A percentile compares a stretch with the other conserved stretches of the same genome.
Evolutionary conservation across 1,140 invertebrate genomes (phyloP).

Genomic region (Drosophila subobscura): DNA sequence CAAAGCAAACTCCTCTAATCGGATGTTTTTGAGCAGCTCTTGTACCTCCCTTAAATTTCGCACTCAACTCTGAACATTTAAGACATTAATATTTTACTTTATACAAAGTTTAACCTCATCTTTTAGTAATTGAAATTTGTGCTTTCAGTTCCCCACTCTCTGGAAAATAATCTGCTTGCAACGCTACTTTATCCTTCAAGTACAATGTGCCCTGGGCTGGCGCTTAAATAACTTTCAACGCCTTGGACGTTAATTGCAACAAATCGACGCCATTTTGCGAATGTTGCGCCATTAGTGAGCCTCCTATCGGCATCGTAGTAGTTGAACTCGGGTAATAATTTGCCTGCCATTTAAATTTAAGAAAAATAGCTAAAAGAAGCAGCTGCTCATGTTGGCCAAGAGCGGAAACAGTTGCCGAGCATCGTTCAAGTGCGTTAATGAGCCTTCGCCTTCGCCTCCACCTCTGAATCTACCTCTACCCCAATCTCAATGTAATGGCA

Average conservation of each 20-base stretch:
- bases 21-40: constrained; percentile 19
- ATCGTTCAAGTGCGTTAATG: constrained; percentile 75
- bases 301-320: not conserved
- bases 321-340: constrained; percentile 37
- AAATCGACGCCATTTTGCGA: constrained; percentile 70
- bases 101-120: not conserved
- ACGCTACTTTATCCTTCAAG: no score
- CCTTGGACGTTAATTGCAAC: constrained; percentile 71
- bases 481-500: constrained; percentile 34
- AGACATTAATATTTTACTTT: constrained; percentile 4
- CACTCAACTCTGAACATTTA: constrained; percentile 7
- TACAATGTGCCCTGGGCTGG: constrained; percentile 1
- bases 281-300: constrained; percentile 62
- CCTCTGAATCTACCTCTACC: not conserved
- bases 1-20: constrained; percentile 33
- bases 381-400: constrained; percentile 6
- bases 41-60: constrained; percentile 14
- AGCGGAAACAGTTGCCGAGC: constrained; percentile 63
- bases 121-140: no score
- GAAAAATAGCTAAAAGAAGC: constrained; percentile 29
- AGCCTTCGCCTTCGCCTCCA: constrained; percentile 24
- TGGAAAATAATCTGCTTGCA: no score
- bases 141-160: no score
- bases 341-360: constrained; percentile 60
- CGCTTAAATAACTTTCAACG: constrained; percentile 58